Conservation (phyloP, 2,888 invertebrate species). For the Lissocephala sabroskyi region DNA sequence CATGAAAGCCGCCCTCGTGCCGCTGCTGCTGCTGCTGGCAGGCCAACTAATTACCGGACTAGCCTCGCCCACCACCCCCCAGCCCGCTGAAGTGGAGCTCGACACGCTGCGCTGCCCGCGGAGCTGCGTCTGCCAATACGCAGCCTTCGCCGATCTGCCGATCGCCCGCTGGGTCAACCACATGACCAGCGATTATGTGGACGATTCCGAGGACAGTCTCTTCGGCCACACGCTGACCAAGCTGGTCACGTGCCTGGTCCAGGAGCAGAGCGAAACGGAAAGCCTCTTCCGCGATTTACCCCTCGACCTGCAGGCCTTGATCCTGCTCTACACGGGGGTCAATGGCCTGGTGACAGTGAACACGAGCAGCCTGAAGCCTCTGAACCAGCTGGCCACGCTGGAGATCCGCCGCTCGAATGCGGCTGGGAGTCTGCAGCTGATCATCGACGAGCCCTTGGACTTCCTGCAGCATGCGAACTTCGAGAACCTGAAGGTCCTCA, state of each 20-base stretch:
- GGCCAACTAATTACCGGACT: too few relatives aligned
- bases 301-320: slow-evolving; percentile 74
- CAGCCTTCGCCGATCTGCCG: slow-evolving; percentile 75
- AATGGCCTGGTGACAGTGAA: slow-evolving; percentile 68
- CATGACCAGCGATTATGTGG: slow-evolving; percentile 58
- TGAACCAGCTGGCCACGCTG: slow-evolving; percentile 74
- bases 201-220: slow-evolving; percentile 70
- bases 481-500: slow-evolving; percentile 73
- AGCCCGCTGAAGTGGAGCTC: slow-evolving; percentile 33
- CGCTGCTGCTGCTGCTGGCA: neutral
- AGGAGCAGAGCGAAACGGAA: slow-evolving; percentile 71
- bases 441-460: slow-evolving; percentile 73
- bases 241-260: slow-evolving; percentile 75
- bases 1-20: too few relatives aligned
- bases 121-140: slow-evolving; percentile 75
- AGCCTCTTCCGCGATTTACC: slow-evolving; percentile 72
- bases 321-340: slow-evolving; percentile 75
- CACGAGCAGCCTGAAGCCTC: slow-evolving; percentile 62
- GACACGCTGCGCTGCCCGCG: slow-evolving; percentile 72
- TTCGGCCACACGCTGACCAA: slow-evolving; percentile 72
- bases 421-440: slow-evolving; percentile 71
- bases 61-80: neutral
- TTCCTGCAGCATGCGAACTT: slow-evolving; percentile 74
- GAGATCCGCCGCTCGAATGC: slow-evolving; percentile 76
- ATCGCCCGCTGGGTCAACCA: slow-evolving; percentile 74